A percentile compares a stretch with the other conserved stretches of the same genome.
phyloP scores from a whole-genome alignment of 2,888 invertebrate species.

The Acrobasis repandana region DNA sequence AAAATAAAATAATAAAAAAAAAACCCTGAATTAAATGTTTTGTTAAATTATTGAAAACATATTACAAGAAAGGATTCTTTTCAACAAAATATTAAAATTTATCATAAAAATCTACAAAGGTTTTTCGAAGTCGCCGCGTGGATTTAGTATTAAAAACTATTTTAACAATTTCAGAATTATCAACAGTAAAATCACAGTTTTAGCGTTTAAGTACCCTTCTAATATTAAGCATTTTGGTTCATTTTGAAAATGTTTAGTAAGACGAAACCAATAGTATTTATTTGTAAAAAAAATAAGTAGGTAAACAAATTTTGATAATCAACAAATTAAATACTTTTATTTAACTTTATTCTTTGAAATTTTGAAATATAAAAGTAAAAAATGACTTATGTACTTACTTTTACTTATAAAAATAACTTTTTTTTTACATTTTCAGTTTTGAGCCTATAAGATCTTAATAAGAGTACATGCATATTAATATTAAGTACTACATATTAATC shows the following conservation, averaged over 20 bases:
- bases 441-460: constrained; percentile 19
- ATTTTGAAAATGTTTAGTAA: constrained; percentile 17
- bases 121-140: constrained; percentile 26
- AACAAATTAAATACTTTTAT: neutral
- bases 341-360: neutral
- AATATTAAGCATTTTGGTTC: constrained; percentile 17
- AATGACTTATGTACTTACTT: constrained; percentile 13
- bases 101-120: neutral
- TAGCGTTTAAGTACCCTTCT: constrained; percentile 22
- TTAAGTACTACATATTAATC: constrained; percentile 5
- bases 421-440: constrained; percentile 22
- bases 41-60: too few species aligned
- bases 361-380: constrained; percentile 1
- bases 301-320: neutral
- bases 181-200: constrained; percentile 39
- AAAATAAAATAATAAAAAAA: too few species aligned
- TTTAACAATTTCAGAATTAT: constrained; percentile 37
- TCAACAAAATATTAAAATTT: too few species aligned
- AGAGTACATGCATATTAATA: constrained; percentile 19
- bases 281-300: neutral
- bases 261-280: neutral
- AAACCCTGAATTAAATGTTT: too few species aligned
- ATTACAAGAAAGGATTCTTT: too few species aligned
- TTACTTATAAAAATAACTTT: constrained; percentile 20
- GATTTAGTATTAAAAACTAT: constrained; percentile 38